Base-by-base conservation (phyloP, 2,113 vertebrate species). In the Lophochroa leadbeateri region DNA sequence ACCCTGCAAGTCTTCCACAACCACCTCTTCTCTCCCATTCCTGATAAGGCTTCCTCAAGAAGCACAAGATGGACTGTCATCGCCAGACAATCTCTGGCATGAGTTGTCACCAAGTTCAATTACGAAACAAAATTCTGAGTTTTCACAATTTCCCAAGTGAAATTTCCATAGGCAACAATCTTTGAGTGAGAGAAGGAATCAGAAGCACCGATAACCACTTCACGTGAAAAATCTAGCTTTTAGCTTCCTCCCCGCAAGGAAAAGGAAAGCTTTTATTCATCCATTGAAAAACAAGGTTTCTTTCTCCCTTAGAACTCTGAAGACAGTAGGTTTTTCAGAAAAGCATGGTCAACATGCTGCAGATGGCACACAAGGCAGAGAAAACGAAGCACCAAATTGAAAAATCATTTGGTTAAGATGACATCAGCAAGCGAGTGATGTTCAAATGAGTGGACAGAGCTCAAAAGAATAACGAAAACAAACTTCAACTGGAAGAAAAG, bases 311-410 rank as follows among this genome's bases (percentile, higher is more conserved):
- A 25, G 31, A 92, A 31, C 13, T 44, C 49, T 53, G 28, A 88
- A 47, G 46, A 70, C 28, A 67, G 49, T 9, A 57, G 69, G 68
- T 9, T 33, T 64, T 88, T 84, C 33, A 58, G 86, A 88, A 96
- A 94, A 95, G 88, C 88, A 94, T 47, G 88, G 86, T 74, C 83
- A 88, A 58, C 86, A 68, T 78, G 92, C 86, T 95, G 91, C 80
- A 96, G 55, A 44, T 17, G 63, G 94, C 86, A 92, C 60, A 70
- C 43, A 86, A 82, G 53, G 31, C 92, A 90, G 24, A 58, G 80
- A 46, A 96, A 86, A 67, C 0, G 5, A 95, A 97, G 91, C 50
- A 94, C 69, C 83, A 77, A 94, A 92, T 86, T 53, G 7, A 19
- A 86, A 80, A 88, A 76, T 67, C 35, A 92, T 88, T 94, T 88